Evolutionary conservation across 2,888 invertebrate genomes (phyloP).

Genomic region (Carcina quercana): DNA sequence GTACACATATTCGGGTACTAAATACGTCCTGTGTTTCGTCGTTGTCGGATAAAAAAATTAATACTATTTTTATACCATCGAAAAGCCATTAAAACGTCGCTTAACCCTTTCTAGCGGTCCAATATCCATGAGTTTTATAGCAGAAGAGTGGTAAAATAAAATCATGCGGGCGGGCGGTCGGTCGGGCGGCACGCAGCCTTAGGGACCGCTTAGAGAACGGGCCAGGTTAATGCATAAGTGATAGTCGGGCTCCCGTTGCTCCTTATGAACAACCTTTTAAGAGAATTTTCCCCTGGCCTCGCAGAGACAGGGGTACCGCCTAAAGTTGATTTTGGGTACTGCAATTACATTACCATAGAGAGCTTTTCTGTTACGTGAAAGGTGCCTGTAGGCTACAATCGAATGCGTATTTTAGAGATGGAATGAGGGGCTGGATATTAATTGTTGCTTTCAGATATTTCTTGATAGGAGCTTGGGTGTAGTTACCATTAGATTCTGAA

Average conservation of each 20-base stretch:
- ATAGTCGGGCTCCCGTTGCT: constrained; percentile 46
- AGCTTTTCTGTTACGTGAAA: neutral
- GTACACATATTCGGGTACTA: too few species aligned
- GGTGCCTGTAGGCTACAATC: neutral
- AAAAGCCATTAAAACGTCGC: too few species aligned
- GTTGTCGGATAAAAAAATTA: too few species aligned
- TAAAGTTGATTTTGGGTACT: constrained; percentile 6
- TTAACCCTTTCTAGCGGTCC: neutral
- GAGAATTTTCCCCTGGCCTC: constrained; percentile 32
- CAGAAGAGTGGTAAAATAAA: constrained; percentile 13
- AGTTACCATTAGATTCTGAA: too few species aligned
- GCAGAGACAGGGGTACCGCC: constrained; percentile 11
- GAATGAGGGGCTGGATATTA: too few species aligned
- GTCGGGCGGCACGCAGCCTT: constrained; percentile 36
- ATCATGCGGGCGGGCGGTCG: constrained; percentile 29
- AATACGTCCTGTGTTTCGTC: too few species aligned
- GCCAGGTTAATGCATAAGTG: constrained; percentile 73
- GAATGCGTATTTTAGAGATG: too few species aligned
- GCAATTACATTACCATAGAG: constrained; percentile 16
- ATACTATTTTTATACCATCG: too few species aligned
- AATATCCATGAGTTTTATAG: constrained; percentile 8
- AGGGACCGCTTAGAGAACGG: constrained; percentile 63
- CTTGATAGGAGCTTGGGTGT: too few species aligned
- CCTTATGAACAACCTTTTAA: constrained; percentile 45
- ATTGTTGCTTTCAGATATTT: too few species aligned